Evolutionary conservation across 2,888 invertebrate species (phyloP), one percentile per base, ranked within the genome.

Genomic region (Pristionchus exspectatus): DNA sequence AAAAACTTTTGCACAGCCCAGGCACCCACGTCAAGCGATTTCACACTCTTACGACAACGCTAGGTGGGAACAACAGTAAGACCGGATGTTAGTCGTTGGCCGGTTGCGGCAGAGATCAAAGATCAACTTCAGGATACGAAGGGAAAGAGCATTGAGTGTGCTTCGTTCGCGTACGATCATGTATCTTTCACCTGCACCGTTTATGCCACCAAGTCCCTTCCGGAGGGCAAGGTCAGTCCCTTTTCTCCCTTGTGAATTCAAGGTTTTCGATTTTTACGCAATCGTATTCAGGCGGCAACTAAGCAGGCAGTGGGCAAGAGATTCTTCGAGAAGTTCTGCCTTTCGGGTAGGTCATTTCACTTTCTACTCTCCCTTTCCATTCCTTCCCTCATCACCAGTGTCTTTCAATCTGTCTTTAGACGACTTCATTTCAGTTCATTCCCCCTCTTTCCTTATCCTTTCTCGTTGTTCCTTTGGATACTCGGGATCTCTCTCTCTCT

Each of bases 271-370:
- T 9, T 33, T 27, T 33, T 2, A 63, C 18, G 4, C n/a, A 30
- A 56, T 63, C 24, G 18, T 10, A 18, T 50, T 56, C 54, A 74
- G 56, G 77, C 74, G 7, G 74, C 59, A 9, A 63, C 63, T 30
- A 85, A 86, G 50, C 38, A 56, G 3, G 27, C 90, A 2, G 54
- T 90, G 12, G 93, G 93, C 84, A 92, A 93, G 88, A 91, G 94
- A 33, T 94, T 92, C 89, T 94, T 94, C 90, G 95, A 95, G 90
- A 95, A 95, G 90, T 93, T 93, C 85, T 95, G 95, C 89, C 91
- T 95, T 14, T 89, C 92, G 38, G 91, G 94, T 94, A 84, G 90
- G 91, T 81, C n/a, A 54, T 59, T 63, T 54, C 81, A 24, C 54
- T 74, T 59, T 77, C 44, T 16, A 87, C 81, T 33, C 24, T 85